Base-by-base conservation (phyloP, 1,140 invertebrate species). In the Rhagoletis pomonella region DNA sequence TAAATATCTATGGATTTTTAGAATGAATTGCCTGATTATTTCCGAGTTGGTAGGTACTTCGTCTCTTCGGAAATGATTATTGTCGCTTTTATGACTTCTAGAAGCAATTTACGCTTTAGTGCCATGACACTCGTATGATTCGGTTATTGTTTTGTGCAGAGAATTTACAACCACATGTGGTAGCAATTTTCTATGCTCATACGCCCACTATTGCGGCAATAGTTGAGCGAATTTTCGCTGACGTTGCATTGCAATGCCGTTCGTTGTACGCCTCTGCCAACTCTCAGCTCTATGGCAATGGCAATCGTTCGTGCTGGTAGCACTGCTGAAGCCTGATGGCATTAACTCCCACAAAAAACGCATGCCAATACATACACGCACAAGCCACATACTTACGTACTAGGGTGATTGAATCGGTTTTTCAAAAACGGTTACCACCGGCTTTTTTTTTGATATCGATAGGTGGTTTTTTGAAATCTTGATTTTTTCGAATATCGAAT, bases 81-180 rank as follows among this genome's bases (percentile, higher is more conserved):
- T 55, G 14, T 81, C 44, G 73, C 73, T 55, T 81, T 81, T 81
- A 81, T 81, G 73, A 47, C 73, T 81, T 81, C 50, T 19, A 17
- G 19, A 55, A 81, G 47, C 47, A 81, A 81, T 55, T 81, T 81
- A 17, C n/a, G 47, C 67, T 81, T 81, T 81, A 81, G 6, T 55
- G n/a, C 29, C 55, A 81, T 81, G 42, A 12, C 14, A 47, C 17
- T 73, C 42, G 14, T 47, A 73, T 4, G 42, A 50, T 73, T 12
- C 47, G 69, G 5, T 17, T 47, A 73, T 50, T 81, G 47, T 58
- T 81, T 55, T 81, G 44, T 10, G 73, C 73, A 55, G 7, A 81
- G 44, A 55, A 81, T 81, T 81, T 81, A 81, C 55, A 10, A 55
- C 73, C 73, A 42, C n/a, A n/a, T 81, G 6, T 81, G 73, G 73